These are phyloP conservation scores for Parelbella ahira DNA, from an alignment of 2,888 invertebrate genomes.

Conservation along the genomic window DNA sequence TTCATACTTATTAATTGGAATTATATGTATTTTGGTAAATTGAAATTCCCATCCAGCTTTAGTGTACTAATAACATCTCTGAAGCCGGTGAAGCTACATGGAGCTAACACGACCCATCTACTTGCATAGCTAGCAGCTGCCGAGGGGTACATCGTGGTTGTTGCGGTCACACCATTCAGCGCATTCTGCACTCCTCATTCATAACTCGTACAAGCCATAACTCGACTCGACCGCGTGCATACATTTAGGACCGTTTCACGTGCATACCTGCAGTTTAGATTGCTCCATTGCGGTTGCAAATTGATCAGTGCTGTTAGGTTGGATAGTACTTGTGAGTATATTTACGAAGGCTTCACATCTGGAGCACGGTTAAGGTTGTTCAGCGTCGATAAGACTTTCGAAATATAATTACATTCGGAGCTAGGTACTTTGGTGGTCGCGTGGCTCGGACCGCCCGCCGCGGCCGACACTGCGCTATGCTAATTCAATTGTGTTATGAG, in stretches of 20 bases:
- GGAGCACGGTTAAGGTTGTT: no score
- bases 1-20: no score
- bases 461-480: constrained; percentile 65
- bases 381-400: constrained; percentile 37
- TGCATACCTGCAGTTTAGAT: constrained; percentile 33
- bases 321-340: no score
- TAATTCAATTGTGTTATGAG: constrained; percentile 77
- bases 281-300: constrained; percentile 28
- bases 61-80: no score
- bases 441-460: constrained; percentile 74
- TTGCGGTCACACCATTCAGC: constrained; percentile 53
- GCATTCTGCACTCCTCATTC: constrained; percentile 44
- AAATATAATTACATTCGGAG: constrained; percentile 41
- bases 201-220: constrained; percentile 42
- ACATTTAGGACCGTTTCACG: constrained; percentile 46
- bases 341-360: no score
- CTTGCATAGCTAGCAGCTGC: constrained; percentile 28
- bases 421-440: constrained; percentile 54
- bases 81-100: no score
- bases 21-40: no score
- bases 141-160: constrained; percentile 44
- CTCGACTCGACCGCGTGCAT: constrained; percentile 41
- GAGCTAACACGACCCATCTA: no score
- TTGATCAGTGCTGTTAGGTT: constrained; percentile 23
- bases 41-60: no score